Percentiles rank a stretch among this genome's conserved stretches.
These are phyloP conservation scores for Nephotettix cincticeps DNA, from an alignment of 1,140 invertebrate genomes.

Conservation along the genomic window DNA sequence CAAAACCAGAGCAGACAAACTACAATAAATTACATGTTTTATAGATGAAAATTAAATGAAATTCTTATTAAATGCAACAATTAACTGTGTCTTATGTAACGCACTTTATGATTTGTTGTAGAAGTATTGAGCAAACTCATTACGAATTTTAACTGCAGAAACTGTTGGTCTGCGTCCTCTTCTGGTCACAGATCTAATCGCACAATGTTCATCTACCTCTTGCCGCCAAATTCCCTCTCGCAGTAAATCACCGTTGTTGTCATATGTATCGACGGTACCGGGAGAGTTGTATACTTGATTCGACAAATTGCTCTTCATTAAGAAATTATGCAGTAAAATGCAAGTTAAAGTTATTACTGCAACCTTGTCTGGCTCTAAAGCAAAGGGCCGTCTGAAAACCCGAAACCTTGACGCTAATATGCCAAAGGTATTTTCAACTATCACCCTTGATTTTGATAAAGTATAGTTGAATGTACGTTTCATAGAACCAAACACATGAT, in stretches of 20 bases:
- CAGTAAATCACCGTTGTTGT: not conserved
- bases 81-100: too few species aligned
- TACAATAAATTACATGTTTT: too few species aligned
- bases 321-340: conserved; percentile 16
- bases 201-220: not conserved
- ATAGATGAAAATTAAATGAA: too few species aligned
- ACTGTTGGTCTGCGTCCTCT: conserved; percentile 6
- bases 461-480: conserved; percentile 48
- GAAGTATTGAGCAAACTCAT: conserved; percentile 13
- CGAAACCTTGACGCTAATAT: conserved; percentile 50
- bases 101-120: not conserved
- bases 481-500: conserved; percentile 47
- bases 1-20: too few species aligned
- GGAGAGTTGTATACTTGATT: conserved; percentile 10
- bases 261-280: conserved; percentile 11
- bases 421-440: conserved; percentile 55
- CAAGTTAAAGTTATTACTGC: conserved; percentile 40
- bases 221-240: conserved; percentile 10
- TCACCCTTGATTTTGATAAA: conserved; percentile 44
- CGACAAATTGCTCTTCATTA: conserved; percentile 2
- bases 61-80: too few species aligned
- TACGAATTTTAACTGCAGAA: not conserved
- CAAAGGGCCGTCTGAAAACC: conserved; percentile 45
- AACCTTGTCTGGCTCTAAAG: conserved; percentile 40
- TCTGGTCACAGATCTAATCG: conserved; percentile 2